Base-by-base conservation (phyloP, 1,140 invertebrate genomes). In the Caenorhabditis brenneri region DNA sequence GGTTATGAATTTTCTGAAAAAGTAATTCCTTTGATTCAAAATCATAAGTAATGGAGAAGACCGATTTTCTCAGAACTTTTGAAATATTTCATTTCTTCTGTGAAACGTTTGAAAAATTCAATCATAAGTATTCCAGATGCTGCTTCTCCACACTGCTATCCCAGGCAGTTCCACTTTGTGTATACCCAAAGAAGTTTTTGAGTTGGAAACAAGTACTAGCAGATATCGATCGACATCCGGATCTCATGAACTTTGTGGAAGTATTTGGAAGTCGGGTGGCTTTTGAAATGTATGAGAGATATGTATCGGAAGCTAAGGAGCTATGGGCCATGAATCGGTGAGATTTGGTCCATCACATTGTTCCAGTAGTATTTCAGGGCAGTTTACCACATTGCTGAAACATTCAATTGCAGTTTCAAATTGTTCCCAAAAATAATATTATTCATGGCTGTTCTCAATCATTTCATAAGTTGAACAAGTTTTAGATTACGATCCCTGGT, bases 231-330 rank as follows among this genome's bases (percentile, higher is more conserved):
- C 19, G 65, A 42, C 65, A 74, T 74, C 36, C 65, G 22, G 65
- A 74, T 74, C 65, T 74, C 15, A 24, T 46, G 65, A 74, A 74
- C n/a, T 74, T 74, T 15, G 65, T 74, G 19, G 42, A 33, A 22
- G 65, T 74, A 42, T 74, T 74, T 9, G 65, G 65, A 74, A 74
- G 65, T 42, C 65, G 65, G 10, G 65, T 74, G 4, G 65, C 65
- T 9, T 74, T 74, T 46, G 65, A 74, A 74, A 74, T 74, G 65
- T 74, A 74, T n/a, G 65, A 74, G 29, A 74, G 36, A 74, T 74
- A 74, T 74, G 65, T 74, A n/a, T 74, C 65, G 9, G 65, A 74
- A 42, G 65, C 65, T n/a, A 74, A 74, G 65, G 65, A 74, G 19
- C 27, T 74, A 12, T 74, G 65, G 65, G 65, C 65, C 1, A 74